Base-by-base conservation (phyloP, 2,888 invertebrate species). In the Listrodromus nycthemerus region DNA sequence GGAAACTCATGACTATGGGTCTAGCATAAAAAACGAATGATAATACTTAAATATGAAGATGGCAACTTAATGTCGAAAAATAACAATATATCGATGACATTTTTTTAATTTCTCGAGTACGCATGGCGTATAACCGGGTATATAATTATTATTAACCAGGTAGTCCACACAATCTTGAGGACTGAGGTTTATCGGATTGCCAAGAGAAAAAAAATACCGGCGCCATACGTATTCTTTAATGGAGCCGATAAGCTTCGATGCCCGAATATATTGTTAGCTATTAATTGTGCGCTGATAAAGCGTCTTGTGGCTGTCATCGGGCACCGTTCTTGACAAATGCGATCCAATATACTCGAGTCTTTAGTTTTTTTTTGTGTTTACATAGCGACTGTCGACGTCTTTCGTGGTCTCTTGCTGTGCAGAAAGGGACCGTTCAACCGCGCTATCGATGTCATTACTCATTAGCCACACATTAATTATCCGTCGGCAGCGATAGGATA, bases 211-310 rank as follows among this genome's bases (percentile, higher is more conserved):
- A 50, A 81, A 89, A 74, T 84, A 79, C 89, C 89, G 89, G 90
- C 88, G 84, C 52, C 78, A 84, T 77, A 86, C 86, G 89, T 90
- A 88, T 69, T 83, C 86, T 90, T 89, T 91, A 90, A 91, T 91
- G 91, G 90, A 87, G 77, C 77, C 85, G 91, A 91, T 91, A 91
- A 91, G 89, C 71, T 61, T 69, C 61, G 82, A 82, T 70, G 83
- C 77, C 85, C 80, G 85, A 85, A 86, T 85, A 89, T 90, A 91
- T 91, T 90, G 90, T 89, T 89, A 88, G 87, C 91, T 90, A 92
- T 92, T 89, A 91, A 88, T 92, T 91, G 92, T 89, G 82, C 84
- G 85, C 88, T 88, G 91, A 91, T 91, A 91, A 90, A 89, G 80
- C 79, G 81, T 85, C 85, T 81, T 81, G 86, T 70, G 84, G 86